Percentiles rank a stretch among this genome's conserved stretches.
Evolutionary conservation across 2,113 vertebrate species (phyloP).

Genomic region (Bos taurus): ARS-UCD2.0 NC_037330.1:78852001-78852500

Average conservation of each 20-base stretch:
- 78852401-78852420: neutral
- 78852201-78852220: neutral
- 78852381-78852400: neutral
- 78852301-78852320: neutral
- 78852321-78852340: neutral
- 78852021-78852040: neutral
- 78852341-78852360: neutral
- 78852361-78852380: neutral
- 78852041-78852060: neutral
- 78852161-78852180: neutral
- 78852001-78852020: neutral
- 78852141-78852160: neutral
- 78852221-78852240: neutral
- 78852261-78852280: neutral
- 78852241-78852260: neutral
- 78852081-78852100: neutral
- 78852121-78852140: neutral
- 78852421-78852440: neutral
- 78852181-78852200: neutral
- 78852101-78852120: neutral
- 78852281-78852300: neutral
- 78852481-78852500: too few relatives aligned
- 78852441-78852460: too few relatives aligned
- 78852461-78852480: too few relatives aligned
- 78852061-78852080: neutral